Conservation (phyloP, 64 coral and sea anemone species). For the Hydrozoanthus tunicans region DNA sequence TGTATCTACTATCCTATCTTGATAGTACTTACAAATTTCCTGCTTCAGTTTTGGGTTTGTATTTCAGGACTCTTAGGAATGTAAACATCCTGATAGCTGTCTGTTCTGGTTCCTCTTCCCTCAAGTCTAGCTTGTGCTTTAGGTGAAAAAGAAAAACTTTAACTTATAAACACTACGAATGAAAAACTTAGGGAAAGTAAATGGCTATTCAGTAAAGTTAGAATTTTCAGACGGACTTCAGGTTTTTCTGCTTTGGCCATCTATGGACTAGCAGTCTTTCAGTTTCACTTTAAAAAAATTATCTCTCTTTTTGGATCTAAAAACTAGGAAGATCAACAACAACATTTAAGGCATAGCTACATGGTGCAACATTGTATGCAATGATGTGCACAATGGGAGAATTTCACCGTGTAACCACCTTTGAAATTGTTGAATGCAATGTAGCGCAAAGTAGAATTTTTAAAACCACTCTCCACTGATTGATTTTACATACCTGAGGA, state of each 20-base stretch:
- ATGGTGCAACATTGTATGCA: no score
- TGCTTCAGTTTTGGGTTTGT: constrained; percentile 91
- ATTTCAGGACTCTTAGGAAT: constrained; percentile 94
- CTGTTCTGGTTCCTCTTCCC: constrained; percentile 94
- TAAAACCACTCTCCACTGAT: no score
- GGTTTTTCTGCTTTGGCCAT: no score
- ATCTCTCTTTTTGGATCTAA: no score
- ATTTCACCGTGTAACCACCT: no score
- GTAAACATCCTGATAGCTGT: constrained; percentile 95
- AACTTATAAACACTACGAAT: neutral
- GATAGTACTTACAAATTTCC: constrained; percentile 87
- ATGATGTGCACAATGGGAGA: no score
- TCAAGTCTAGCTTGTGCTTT: constrained; percentile 91
- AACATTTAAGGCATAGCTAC: no score
- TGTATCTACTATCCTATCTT: no score
- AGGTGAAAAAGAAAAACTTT: constrained; percentile 4
- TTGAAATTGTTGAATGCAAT: no score
- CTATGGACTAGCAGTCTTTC: no score
- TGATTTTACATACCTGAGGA: constrained; percentile 62
- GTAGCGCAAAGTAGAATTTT: neutral
- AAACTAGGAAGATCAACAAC: no score
- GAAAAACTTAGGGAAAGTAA: neutral
- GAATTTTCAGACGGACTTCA: neutral
- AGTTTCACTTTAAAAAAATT: neutral
- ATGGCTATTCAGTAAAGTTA: neutral